phyloP scores from a whole-genome alignment of 2,113 vertebrate genomes.

The Artemisiospiza belli region DNA sequence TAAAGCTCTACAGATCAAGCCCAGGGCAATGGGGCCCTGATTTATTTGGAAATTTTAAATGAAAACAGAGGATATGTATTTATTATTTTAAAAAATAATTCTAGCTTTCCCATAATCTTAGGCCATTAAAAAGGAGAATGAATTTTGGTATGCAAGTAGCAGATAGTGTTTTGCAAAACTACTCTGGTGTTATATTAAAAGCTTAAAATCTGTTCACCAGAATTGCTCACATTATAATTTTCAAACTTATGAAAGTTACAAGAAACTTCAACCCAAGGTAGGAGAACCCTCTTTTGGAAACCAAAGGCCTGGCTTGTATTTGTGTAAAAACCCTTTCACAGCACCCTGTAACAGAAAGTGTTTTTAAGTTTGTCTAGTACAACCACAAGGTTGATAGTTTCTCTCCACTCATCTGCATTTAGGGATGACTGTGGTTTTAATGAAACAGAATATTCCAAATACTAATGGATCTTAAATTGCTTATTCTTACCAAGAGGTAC shows the following conservation, averaged over 20 bases:
- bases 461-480: conserved; percentile 70
- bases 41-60: background rate
- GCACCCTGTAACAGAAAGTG: background rate
- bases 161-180: background rate
- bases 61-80: conserved; percentile 9
- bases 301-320: background rate
- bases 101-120: background rate
- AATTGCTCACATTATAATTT: background rate
- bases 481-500: conserved; percentile 67
- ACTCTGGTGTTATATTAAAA: background rate
- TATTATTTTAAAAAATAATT: background rate
- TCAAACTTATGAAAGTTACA: background rate
- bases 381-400: conserved; percentile 7
- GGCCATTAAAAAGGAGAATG: background rate
- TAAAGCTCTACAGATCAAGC: background rate
- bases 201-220: background rate
- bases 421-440: conserved; percentile 51
- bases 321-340: background rate
- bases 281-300: background rate
- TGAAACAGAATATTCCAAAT: conserved; percentile 60
- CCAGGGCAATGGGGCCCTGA: background rate
- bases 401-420: conserved; percentile 38
- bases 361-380: conserved; percentile 24
- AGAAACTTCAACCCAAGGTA: background rate
- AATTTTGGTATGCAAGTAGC: background rate